Evolutionary conservation across 2,888 invertebrate species (phyloP), one percentile per base, ranked within the genome.

Genomic region (Troides helena): DNA sequence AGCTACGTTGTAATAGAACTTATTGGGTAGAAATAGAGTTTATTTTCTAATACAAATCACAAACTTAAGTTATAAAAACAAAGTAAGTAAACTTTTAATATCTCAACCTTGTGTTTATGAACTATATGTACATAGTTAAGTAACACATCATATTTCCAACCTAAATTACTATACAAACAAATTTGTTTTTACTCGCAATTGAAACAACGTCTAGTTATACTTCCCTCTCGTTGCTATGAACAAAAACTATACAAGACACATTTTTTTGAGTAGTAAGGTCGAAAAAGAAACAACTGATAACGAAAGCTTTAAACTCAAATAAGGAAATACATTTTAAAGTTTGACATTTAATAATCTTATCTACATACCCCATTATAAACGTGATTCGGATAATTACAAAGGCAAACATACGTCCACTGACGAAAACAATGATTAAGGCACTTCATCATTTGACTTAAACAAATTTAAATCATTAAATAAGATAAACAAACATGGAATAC

Each of bases 1-100:
- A 43, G 53, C 50, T 61, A 46, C n/a, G 3, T 14, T 66, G 59
- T 60, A 50, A 66, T 59, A 59, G 25, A 50, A 25, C 59, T 60
- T 66, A 66, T 23, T 53, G 4, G n/a, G 18, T n/a, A 18, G 53
- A 53, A n/a, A 53, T n/a, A 53, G 18, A 53, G 18, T 53, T 53
- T n/a, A n/a, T 53, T 53, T 53, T 53, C 18, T 18, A 17, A 18
- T 46, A 14, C 1, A 46, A 2, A 46, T 46, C n/a, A 43, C n/a
- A n/a, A 18, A 7, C 12, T 50, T 50, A 6, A 18, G 18, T 6
- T 18, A 12, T 18, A 1, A 53, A 53, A 10, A 53, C 4, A 53
- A n/a, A 53, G 53, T n/a, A 6, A 12, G n/a, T 46, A 46, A 46
- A 7, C n/a, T 18, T 53, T 53, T 53, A 53, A 3, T n/a, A 0